phyloP scores from a whole-genome alignment of 2,797 vertebrate species.

The Paramormyrops hopkinsi region DNA sequence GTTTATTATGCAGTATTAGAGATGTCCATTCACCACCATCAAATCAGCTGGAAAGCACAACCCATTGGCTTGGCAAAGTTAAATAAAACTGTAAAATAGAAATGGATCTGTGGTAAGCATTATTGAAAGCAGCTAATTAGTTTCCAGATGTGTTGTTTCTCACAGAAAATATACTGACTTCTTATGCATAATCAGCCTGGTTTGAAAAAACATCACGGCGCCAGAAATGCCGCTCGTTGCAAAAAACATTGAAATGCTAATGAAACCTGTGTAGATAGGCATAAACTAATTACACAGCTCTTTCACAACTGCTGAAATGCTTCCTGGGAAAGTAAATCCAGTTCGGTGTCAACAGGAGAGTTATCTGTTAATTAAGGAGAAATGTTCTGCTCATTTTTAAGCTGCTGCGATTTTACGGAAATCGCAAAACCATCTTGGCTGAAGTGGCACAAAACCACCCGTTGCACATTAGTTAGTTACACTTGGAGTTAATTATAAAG shows the following conservation, averaged over 20 bases:
- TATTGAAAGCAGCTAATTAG: not conserved
- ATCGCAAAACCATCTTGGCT: not conserved
- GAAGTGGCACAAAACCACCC: not conserved
- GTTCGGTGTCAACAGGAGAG: not conserved
- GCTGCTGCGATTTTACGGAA: not conserved
- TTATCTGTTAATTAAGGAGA: constrained; percentile 16
- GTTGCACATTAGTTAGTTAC: not conserved
- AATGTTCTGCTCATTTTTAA: not conserved
- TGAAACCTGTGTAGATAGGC: not conserved
- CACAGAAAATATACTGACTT: not conserved
- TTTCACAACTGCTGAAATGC: constrained; percentile 5
- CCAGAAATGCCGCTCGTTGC: not conserved
- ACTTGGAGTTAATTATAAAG: not conserved
- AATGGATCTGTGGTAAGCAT: not conserved
- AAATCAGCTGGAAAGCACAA: not conserved
- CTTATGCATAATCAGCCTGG: not conserved
- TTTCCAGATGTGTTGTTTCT: constrained; percentile 1
- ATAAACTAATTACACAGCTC: constrained; percentile 15
- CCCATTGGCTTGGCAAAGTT: not conserved
- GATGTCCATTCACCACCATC: not conserved
- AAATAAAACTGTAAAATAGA: not conserved
- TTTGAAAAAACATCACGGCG: not conserved
- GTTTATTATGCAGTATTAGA: not conserved
- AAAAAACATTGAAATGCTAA: not conserved
- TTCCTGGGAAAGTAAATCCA: not conserved